These are phyloP conservation scores for Channa maculata DNA, from an alignment of 2,113 vertebrate genomes.

Conservation along the genomic window DNA sequence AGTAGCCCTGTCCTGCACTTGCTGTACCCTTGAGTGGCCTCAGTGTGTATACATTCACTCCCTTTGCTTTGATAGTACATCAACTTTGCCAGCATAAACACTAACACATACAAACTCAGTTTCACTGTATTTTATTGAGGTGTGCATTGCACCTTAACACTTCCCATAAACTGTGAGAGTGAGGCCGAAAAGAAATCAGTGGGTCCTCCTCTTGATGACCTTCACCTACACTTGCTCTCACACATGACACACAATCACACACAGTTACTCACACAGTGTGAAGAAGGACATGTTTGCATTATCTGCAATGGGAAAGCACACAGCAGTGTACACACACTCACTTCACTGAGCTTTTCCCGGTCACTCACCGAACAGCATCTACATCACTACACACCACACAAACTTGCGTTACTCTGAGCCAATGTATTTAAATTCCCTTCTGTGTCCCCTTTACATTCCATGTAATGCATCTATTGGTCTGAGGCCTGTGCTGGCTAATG, in stretches of 20 bases:
- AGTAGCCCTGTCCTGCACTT: conserved; percentile 54
- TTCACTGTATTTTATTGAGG: conserved; percentile 30
- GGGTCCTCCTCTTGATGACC: conserved; percentile 58
- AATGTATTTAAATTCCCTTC: neutral
- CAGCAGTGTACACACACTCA: neutral
- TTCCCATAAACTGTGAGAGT: conserved; percentile 32
- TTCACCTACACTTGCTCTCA: conserved; percentile 61
- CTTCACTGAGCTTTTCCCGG: neutral
- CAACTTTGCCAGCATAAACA: conserved; percentile 8
- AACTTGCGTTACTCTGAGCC: neutral
- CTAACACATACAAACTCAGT: conserved; percentile 20
- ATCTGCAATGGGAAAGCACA: conserved; percentile 9
- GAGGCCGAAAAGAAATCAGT: conserved; percentile 57
- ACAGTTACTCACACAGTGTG: neutral
- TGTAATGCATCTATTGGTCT: neutral
- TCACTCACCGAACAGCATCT: neutral
- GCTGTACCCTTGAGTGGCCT: conserved; percentile 17
- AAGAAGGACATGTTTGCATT: neutral
- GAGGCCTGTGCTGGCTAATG: neutral
- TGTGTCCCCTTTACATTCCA: neutral
- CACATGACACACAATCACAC: conserved; percentile 25
- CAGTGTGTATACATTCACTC: conserved; percentile 36
- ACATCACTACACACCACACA: neutral
- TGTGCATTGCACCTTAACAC: conserved; percentile 38
- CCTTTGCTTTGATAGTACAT: conserved; percentile 12